Evolutionary conservation across 2,113 vertebrate genomes (phyloP), one percentile per base, ranked within the genome.

Genomic region (Lepisosteus oculatus): DNA sequence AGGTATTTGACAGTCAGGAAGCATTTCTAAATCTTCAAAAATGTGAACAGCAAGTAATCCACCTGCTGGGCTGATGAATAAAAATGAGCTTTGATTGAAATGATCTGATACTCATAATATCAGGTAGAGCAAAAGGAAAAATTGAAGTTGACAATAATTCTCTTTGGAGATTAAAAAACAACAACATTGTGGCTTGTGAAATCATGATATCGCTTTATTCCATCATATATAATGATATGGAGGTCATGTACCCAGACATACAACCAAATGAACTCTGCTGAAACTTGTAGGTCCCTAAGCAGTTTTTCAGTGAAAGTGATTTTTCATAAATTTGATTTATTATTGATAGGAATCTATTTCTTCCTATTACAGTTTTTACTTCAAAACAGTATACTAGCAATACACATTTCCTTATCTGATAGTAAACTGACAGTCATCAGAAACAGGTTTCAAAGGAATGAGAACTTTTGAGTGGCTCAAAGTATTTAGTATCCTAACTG

Each of bases 161-260:
- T 78, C 81, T 62, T 78, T 63, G 69, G 76, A 82, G 81, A 72
- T 78, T 65, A 74, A 82, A 75, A 76, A 51, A 51, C 9, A 29
- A 29, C 29, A 29, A 6, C 47, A 51, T 51, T 51, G 47, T 51
- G 47, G 5, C 5, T 51, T 51, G 47, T 5, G 5, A 51, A 80
- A 73, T 69, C 70, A 73, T 78, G 80, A 82, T 82, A 76, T 78
- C 80, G 76, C 78, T 82, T 76, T 76, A 78, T 78, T 71, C 61
- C 64, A 17, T 74, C 68, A 73, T 80, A 73, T 80, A 74, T 80
- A 76, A 80, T 82, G 73, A 74, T 72, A 78, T 73, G 72, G 15
- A 77, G 76, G 78, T 79, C 78, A 78, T 82, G 78, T 78, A 78
- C 79, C 80, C 80, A 78, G 78, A 78, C 80, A 82, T 70, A 73